Evolutionary conservation across 2,888 invertebrate genomes (phyloP), one percentile per base, ranked within the genome.

Genomic region (Stictocephala bisonia): DNA sequence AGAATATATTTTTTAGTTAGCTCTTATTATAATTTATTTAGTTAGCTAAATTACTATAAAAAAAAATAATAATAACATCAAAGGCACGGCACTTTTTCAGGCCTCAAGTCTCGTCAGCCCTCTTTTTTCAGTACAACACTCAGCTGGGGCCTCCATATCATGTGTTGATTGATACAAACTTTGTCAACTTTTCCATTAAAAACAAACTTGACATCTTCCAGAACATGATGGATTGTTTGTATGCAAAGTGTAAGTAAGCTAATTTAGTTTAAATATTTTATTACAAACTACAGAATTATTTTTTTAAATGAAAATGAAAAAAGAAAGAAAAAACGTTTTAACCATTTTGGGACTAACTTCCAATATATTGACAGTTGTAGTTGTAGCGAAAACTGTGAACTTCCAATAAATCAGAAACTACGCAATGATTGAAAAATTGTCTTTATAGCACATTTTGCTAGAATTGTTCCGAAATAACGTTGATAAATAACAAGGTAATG

Each of bases 141-240:
- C 98, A 99, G 83, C 86, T 99, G 15, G 99, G 99, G 0, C 99
- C 99, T 0, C 99, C 99, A 0, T 99, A 97, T 83, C 99, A 98
- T 82, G 90, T 99, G 44, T 86, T 99, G 15, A 83, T 98, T 3
- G 99, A 99, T 82, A 99, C 99, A 1, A 99, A 99, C 86, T 99
- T 99, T 82, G 92, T 99, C 7, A 99, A 99, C 83, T 99, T 99
- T 82, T 95, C 98, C 4, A 96, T 99, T 44, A 97, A 97, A 84
- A 97, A 96, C 83, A 98, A 99, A 86, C 86, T 99, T 77, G 99
- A 99, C 82, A 93, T 99, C 41, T 90, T 97, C 71, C 94, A 97
- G 81, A 94, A 94, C 77, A 97, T 99, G 96, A 99, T 99, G 98
- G 97, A 99, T 81, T 99, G 99, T 84, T 86, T 99, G 4, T 98